phyloP scores from a whole-genome alignment of 2,113 vertebrate genomes.

The Ctenomys sociabilis region DNA sequence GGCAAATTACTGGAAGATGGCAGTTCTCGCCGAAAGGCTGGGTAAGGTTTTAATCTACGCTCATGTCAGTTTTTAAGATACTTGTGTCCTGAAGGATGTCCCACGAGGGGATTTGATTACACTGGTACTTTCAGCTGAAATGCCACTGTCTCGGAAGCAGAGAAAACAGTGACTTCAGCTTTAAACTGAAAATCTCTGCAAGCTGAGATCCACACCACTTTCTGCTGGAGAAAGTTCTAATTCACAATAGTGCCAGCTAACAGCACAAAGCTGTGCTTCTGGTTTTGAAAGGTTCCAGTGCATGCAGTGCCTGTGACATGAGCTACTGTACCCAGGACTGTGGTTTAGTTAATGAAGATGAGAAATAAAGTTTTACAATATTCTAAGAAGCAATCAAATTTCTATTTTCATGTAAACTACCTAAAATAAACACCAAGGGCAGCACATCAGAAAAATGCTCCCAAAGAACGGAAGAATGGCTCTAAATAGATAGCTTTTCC shows the following conservation, averaged over 20 bases:
- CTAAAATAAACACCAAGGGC: conserved; percentile 59
- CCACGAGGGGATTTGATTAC: background rate
- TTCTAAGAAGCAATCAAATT: conserved; percentile 66
- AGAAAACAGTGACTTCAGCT: background rate
- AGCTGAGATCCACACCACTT: background rate
- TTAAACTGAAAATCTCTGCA: conserved; percentile 45
- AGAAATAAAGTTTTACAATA: conserved; percentile 65
- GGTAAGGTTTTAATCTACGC: background rate
- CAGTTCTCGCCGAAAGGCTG: background rate
- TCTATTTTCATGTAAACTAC: conserved; percentile 74
- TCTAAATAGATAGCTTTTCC: conserved; percentile 62
- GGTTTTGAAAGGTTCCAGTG: conserved; percentile 6
- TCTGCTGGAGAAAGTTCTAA: background rate
- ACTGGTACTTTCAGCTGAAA: background rate
- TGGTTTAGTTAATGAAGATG: conserved; percentile 62
- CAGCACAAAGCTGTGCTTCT: background rate
- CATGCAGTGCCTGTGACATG: background rate
- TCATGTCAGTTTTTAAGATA: background rate
- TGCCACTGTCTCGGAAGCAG: background rate
- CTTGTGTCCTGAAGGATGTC: background rate
- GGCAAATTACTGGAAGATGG: too few species aligned
- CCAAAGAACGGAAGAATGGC: conserved; percentile 6
- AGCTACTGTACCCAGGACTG: background rate
- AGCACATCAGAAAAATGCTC: conserved; percentile 63
- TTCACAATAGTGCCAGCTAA: background rate